phyloP scores from a whole-genome alignment of 2,113 vertebrate genomes.

The Triplophysa siluroides region DNA sequence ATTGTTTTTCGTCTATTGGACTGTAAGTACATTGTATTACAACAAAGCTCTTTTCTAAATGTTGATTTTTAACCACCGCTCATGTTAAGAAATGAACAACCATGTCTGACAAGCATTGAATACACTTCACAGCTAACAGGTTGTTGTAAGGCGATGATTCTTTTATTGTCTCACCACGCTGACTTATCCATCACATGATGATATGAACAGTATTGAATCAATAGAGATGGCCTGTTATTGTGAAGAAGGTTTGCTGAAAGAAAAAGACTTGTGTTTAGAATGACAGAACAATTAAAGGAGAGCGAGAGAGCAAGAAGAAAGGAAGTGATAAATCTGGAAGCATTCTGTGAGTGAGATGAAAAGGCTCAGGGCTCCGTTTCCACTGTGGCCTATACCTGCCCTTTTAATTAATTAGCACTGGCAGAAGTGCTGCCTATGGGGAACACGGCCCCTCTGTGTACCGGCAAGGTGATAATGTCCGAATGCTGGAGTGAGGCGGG shows the following conservation, averaged over 20 bases:
- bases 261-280: not conserved
- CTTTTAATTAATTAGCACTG: slow-evolving; percentile 82
- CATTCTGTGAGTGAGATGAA: slow-evolving; percentile 71
- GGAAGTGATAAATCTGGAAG: slow-evolving; percentile 71
- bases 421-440: slow-evolving; percentile 72
- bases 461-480: slow-evolving; percentile 81
- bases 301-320: slow-evolving; percentile 45
- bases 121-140: too few relatives aligned
- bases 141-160: too few relatives aligned
- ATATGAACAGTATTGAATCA: too few relatives aligned
- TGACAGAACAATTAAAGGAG: slow-evolving; percentile 16
- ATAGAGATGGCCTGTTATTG: not conserved
- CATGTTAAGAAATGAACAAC: too few relatives aligned
- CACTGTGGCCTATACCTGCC: slow-evolving; percentile 74
- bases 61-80: too few relatives aligned
- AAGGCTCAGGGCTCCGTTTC: slow-evolving; percentile 74
- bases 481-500: slow-evolving; percentile 70
- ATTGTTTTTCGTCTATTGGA: too few relatives aligned
- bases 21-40: too few relatives aligned
- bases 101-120: too few relatives aligned
- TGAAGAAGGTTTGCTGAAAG: not conserved
- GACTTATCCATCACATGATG: too few relatives aligned
- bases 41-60: too few relatives aligned
- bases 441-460: slow-evolving; percentile 70
- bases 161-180: too few relatives aligned